Base-by-base conservation (phyloP, 2,888 invertebrate species). In the Lydus trimaculatus region DNA sequence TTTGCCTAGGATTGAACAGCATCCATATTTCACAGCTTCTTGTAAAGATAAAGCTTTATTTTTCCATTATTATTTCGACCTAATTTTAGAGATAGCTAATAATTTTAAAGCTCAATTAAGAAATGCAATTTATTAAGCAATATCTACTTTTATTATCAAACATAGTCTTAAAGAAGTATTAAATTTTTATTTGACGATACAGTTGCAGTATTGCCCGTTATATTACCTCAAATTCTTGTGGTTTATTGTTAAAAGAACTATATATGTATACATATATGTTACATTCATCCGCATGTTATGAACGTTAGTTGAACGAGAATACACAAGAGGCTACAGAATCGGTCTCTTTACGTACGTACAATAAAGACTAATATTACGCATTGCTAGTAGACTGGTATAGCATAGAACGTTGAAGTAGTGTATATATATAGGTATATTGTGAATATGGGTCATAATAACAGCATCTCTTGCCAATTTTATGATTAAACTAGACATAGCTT, bases 371-470 rank as follows among this genome's bases (percentile, higher is more conserved):
- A 67, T 68, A 69, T 66, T 66, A 72, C 67, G 69, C 66, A 70
- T 70, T 64, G 68, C 70, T 64, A 31, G 70, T 67, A 65, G n/a
- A n/a, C n/a, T n/a, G n/a, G n/a, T n/a, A n/a, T 71, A 69, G 63
- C 58, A 58, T 70, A 68, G 70, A n/a, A n/a, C n/a, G n/a, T n/a
- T n/a, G n/a, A n/a, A n/a, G n/a, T n/a, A n/a, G n/a, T n/a, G n/a
- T n/a, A n/a, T n/a, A n/a, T n/a, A n/a, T n/a, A 71, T 66, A 23
- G 56, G 52, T 58, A 69, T 71, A 65, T 48, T 7, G 48, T 48
- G 9, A 2, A 48, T 20, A 48, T 20, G 7, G 25, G 56, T 28
- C 23, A 56, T 13, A 43, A 43, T 17, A 69, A 43, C 43, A 43
- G 17, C 43, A 61, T 64, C 63, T 69, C 56, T 65, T 62, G 33